Percentiles rank a stretch among this genome's conserved stretches.
These are phyloP conservation scores for Hoplostethus mediterraneus DNA, from an alignment of 2,797 vertebrate genomes.

Conservation along the genomic window DNA sequence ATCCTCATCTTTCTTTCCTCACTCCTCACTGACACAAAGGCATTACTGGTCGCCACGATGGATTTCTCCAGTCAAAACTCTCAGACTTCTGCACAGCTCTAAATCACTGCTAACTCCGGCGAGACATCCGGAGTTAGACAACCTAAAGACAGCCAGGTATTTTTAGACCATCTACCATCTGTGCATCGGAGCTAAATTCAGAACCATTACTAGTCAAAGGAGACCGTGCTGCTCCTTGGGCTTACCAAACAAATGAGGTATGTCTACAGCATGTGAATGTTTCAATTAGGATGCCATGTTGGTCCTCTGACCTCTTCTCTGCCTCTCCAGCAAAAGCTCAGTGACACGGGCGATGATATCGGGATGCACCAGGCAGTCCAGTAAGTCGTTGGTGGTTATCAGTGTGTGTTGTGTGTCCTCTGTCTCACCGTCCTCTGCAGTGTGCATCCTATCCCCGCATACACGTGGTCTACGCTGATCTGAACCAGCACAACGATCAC, in stretches of 20 bases:
- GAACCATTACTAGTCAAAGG: not conserved
- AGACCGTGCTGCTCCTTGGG: not conserved
- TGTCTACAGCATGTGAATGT: not conserved
- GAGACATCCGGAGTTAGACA: not conserved
- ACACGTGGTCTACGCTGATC: conserved; percentile 1
- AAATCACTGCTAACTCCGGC: not conserved
- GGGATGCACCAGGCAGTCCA: conserved; percentile 93
- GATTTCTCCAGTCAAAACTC: conserved; percentile 1
- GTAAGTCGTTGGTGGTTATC: conserved; percentile 91
- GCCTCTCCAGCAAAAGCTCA: conserved; percentile 86
- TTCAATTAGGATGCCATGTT: not conserved
- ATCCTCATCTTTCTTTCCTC: not conserved
- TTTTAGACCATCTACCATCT: not conserved
- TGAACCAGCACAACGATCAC: not conserved
- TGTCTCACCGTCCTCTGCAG: conserved; percentile 21
- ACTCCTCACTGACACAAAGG: no score
- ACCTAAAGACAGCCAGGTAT: not conserved
- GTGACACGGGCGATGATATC: conserved; percentile 87
- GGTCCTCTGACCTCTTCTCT: conserved; percentile 11
- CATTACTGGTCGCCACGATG: not conserved
- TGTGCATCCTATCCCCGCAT: conserved; percentile 10
- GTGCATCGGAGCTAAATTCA: no score
- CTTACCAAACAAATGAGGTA: not conserved
- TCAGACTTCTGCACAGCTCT: not conserved
- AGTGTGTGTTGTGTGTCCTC: conserved; percentile 17